These are phyloP conservation scores for Drosophila teissieri DNA, from an alignment of 1,140 invertebrate genomes.

Conservation along the genomic window DNA sequence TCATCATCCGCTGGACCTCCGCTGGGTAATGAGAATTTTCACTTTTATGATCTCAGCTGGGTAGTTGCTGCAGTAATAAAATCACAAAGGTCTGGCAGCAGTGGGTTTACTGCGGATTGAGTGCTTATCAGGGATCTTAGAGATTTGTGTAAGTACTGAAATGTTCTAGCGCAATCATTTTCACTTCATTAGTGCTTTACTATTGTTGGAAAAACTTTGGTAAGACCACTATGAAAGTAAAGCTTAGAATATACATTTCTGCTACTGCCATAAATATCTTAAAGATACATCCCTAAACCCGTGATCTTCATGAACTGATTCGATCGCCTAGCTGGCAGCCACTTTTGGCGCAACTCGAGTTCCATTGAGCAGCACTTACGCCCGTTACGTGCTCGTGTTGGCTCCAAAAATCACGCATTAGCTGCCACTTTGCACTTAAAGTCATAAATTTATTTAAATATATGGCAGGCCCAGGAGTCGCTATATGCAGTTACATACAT, in stretches of 20 bases:
- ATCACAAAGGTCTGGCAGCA: conserved; percentile 11
- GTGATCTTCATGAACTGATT: not conserved
- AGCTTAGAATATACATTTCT: too few relatives aligned
- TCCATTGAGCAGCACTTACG: conserved; percentile 15
- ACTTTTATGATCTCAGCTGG: conserved; percentile 60
- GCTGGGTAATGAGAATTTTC: conserved; percentile 53
- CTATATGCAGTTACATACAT: conserved; percentile 5
- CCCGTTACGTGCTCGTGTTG: conserved; percentile 51
- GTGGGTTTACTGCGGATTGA: conserved; percentile 16
- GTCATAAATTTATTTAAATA: conserved; percentile 83
- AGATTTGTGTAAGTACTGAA: not conserved
- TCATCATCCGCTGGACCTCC: not conserved
- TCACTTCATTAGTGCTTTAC: not conserved
- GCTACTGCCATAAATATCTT: too few relatives aligned
- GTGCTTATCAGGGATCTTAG: conserved; percentile 17
- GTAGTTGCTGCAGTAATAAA: conserved; percentile 19
- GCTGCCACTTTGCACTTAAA: conserved; percentile 81
- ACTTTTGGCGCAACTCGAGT: not conserved
- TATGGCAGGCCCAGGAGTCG: conserved; percentile 37
- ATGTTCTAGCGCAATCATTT: not conserved
- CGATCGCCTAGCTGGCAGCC: not conserved
- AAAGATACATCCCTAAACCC: not conserved
- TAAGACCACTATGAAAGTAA: too few relatives aligned
- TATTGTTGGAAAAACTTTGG: too few relatives aligned
- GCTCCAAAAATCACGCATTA: conserved; percentile 77